Base-by-base conservation (phyloP, 2,888 invertebrate species). In the Salpingus planirostris region DNA sequence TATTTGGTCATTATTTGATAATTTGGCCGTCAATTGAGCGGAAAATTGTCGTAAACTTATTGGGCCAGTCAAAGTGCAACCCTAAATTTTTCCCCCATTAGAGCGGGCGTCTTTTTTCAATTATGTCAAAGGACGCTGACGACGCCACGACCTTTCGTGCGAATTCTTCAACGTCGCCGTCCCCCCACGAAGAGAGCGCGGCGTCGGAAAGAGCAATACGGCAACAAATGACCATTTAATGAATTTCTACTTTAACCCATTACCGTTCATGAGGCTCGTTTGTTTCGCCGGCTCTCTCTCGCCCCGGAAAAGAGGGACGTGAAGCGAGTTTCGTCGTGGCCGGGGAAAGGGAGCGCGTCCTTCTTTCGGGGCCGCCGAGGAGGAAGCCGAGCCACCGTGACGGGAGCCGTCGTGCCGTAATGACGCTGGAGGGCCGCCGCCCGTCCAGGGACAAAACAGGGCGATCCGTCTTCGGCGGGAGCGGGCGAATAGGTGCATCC, bases 401-500 rank as follows among this genome's bases (percentile, higher is more conserved):
- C 50, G 50, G 40, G 35, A 43, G 41, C 42, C 47, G 47, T 48
- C 47, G 45, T 43, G 42, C 33, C 36, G 40, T 44, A 47, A 46
- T 44, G 44, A 40, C 43, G 31, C 39, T 31, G 35, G 36, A 27
- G 41, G 38, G 40, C 40, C 37, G 35, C 44, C 42, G 42, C 44
- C n/a, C n/a, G 44, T 42, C 40, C 40, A 29, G 21, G 39, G 46
- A 48, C 50, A 51, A 49, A 51, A 53, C 49, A 49, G 36, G 40
- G 40, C 50, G 46, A 52, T 53, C 43, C 38, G 50, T 54, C 54
- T 50, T 50, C 43, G 35, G n/a, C n/a, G 36, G 42, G 44, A 41
- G 42, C 40, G 41, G 37, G 50, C 51, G 49, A 57, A 52, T 55
- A 54, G 55, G 58, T 58, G 55, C 56, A 59, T 56, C 55, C 55